These are phyloP conservation scores for Engystomops pustulosus DNA, from an alignment of 2,113 vertebrate genomes.

Conservation along the genomic window DNA sequence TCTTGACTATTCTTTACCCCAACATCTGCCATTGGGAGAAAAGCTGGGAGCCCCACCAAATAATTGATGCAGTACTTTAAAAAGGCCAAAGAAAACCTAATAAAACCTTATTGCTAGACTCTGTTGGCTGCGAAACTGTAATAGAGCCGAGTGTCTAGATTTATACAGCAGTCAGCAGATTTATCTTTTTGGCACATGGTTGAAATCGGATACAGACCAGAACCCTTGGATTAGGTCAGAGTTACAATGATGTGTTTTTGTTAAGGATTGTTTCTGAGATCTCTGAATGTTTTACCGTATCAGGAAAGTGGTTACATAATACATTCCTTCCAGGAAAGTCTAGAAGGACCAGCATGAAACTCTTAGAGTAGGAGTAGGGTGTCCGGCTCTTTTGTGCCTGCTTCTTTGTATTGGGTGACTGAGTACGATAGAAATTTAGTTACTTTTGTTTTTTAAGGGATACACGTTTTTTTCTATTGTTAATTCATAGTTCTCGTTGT, in stretches of 20 bases:
- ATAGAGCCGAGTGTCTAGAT: not conserved
- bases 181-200: slow-evolving; percentile 8
- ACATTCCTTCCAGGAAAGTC: too few species aligned
- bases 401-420: not conserved
- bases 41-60: too few species aligned
- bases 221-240: not conserved
- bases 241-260: not conserved
- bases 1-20: too few species aligned
- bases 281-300: not conserved
- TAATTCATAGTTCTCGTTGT: too few species aligned
- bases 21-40: too few species aligned
- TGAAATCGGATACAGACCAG: not conserved
- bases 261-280: not conserved
- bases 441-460: too few species aligned
- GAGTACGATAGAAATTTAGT: not conserved
- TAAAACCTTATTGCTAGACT: too few species aligned
- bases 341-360: too few species aligned
- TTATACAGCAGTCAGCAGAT: slow-evolving; percentile 4
- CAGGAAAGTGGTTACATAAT: not conserved
- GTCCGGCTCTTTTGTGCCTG: not conserved
- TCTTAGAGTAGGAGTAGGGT: not conserved
- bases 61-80: too few species aligned
- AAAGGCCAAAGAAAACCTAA: too few species aligned
- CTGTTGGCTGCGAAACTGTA: not conserved
- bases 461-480: too few species aligned